These are phyloP conservation scores for Iphiclides podalirius DNA, from an alignment of 2,888 invertebrate species.

Conservation along the genomic window DNA sequence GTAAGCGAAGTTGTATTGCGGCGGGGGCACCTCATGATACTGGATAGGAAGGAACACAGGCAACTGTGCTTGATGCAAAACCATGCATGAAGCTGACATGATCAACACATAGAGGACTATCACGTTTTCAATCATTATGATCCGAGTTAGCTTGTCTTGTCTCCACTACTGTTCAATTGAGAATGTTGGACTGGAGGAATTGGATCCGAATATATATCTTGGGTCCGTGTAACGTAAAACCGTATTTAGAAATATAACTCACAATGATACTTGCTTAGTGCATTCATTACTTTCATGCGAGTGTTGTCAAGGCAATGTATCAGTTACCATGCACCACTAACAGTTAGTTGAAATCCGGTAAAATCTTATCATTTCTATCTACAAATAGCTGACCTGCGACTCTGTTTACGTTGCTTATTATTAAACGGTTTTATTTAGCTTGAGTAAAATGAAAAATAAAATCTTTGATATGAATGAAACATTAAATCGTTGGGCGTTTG, in stretches of 20 bases:
- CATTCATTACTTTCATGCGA: not conserved
- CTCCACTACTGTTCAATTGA: not conserved
- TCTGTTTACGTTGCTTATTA: too few relatives aligned
- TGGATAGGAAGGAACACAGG: conserved; percentile 34
- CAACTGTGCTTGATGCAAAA: conserved; percentile 47
- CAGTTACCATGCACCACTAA: not conserved
- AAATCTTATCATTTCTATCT: too few relatives aligned
- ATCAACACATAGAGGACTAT: conserved; percentile 40
- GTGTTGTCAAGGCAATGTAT: not conserved
- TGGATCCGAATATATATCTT: conserved; percentile 5
- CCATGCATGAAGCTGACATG: conserved; percentile 55
- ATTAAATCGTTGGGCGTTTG: too few relatives aligned
- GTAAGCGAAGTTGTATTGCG: conserved; percentile 73
- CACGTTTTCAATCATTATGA: conserved; percentile 19
- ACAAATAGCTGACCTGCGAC: too few relatives aligned
- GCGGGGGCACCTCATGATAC: conserved; percentile 30
- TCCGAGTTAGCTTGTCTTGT: not conserved
- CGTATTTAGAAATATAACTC: conserved; percentile 10
- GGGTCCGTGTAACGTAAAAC: conserved; percentile 5
- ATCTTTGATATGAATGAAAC: too few relatives aligned
- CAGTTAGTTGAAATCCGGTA: too few relatives aligned
- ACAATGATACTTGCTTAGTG: not conserved
- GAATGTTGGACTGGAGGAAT: not conserved
- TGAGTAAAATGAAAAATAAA: too few relatives aligned
- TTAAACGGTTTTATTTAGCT: too few relatives aligned